Evolutionary conservation across 2,888 invertebrate species (phyloP).

Genomic region (Nymphalis polychloros): DNA sequence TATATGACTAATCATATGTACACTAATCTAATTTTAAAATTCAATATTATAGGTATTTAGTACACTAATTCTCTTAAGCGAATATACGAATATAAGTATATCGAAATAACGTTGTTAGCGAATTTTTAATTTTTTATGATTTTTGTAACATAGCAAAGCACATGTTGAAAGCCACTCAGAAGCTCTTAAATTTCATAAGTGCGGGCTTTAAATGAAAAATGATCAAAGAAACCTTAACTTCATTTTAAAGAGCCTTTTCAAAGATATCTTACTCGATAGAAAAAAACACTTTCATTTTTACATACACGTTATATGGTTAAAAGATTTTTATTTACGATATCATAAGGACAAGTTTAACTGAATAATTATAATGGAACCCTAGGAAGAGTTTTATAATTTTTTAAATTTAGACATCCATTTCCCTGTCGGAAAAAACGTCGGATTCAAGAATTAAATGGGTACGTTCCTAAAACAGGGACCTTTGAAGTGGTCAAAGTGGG

Average conservation of each 20-base stretch:
- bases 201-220: neutral
- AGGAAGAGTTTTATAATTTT: too few relatives aligned
- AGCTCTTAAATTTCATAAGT: neutral
- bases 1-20: too few relatives aligned
- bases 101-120: too few relatives aligned
- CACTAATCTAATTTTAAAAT: too few relatives aligned
- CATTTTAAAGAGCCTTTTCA: neutral
- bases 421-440: neutral
- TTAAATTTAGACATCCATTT: neutral
- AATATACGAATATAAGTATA: too few relatives aligned
- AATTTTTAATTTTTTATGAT: too few relatives aligned
- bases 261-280: neutral
- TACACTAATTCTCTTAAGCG: too few relatives aligned
- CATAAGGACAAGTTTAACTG: too few relatives aligned
- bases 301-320: neutral
- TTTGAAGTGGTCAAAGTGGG: conserved; percentile 8
- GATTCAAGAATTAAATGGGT: neutral
- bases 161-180: neutral
- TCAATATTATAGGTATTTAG: too few relatives aligned
- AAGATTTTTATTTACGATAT: too few relatives aligned
- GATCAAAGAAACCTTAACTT: neutral
- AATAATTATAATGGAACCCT: too few relatives aligned
- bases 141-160: too few relatives aligned
- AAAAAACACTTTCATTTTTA: neutral
- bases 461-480: neutral